phyloP scores from a whole-genome alignment of 2,113 vertebrate genomes.

The Varanus salvator region DNA sequence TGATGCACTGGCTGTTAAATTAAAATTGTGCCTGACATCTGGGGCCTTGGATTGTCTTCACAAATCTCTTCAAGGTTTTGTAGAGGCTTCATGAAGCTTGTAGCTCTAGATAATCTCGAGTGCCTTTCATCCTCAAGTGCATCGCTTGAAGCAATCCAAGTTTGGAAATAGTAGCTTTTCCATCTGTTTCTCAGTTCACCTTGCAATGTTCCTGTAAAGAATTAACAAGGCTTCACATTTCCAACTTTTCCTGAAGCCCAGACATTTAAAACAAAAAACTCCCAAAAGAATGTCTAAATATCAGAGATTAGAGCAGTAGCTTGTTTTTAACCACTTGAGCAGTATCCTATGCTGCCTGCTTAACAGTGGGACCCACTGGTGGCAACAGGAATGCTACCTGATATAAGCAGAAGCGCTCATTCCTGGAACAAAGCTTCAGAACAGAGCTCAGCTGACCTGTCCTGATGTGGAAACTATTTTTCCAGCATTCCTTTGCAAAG shows the following conservation, averaged over 20 bases:
- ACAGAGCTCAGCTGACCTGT: no score
- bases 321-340: background rate
- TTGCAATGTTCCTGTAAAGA: background rate
- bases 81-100: background rate
- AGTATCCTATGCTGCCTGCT: no score
- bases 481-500: no score
- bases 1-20: background rate
- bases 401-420: no score
- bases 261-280: background rate
- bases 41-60: background rate
- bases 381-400: no score
- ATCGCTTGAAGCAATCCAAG: background rate
- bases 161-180: background rate
- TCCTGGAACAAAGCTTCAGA: no score
- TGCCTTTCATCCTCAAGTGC: background rate
- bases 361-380: no score
- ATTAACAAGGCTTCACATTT: background rate
- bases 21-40: no score
- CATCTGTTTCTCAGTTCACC: background rate
- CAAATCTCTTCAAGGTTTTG: background rate
- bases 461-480: no score
- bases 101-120: background rate
- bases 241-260: background rate
- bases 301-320: background rate
- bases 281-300: no score